phyloP scores from a whole-genome alignment of 2,113 vertebrate species.

The Anser cygnoides region DNA sequence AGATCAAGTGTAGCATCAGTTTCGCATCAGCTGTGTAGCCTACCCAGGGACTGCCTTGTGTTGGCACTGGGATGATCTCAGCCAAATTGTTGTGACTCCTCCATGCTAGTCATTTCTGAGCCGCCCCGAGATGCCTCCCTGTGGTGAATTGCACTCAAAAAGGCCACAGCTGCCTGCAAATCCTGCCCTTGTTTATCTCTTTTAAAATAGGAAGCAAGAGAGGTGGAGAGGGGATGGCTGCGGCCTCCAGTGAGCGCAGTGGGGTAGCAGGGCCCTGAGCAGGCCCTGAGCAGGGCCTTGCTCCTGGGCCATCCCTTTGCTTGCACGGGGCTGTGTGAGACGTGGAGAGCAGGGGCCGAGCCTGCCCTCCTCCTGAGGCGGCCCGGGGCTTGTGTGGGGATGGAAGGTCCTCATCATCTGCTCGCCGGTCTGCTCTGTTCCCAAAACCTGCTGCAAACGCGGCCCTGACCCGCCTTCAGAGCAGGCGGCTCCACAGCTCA shows the following conservation, averaged over 20 bases:
- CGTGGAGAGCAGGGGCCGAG: not conserved
- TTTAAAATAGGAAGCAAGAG: not conserved
- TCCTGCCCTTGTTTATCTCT: not conserved
- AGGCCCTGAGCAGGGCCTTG: not conserved
- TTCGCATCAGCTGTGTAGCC: constrained; percentile 4
- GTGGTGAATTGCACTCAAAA: accelerated
- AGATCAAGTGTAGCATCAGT: constrained; percentile 32
- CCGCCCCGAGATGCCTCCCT: not conserved
- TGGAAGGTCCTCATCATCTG: constrained; percentile 30
- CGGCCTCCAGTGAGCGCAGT: not conserved
- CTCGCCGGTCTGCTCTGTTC: not conserved
- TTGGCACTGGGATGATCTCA: not conserved
- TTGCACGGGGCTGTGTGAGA: not conserved
- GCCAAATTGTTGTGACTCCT: not conserved
- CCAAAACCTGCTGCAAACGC: accelerated
- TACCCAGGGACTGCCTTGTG: accelerated
- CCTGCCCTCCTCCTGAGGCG: not conserved
- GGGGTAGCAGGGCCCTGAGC: not conserved
- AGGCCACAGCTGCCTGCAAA: not conserved
- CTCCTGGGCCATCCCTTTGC: not conserved
- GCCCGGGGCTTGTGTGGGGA: not conserved
- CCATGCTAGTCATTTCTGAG: not conserved
- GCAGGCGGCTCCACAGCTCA: not conserved
- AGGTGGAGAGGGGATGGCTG: not conserved
- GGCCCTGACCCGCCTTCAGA: not conserved